Evolutionary conservation across 2,888 invertebrate species (phyloP).

Genomic region (Acanthosepion esculentum): DNA sequence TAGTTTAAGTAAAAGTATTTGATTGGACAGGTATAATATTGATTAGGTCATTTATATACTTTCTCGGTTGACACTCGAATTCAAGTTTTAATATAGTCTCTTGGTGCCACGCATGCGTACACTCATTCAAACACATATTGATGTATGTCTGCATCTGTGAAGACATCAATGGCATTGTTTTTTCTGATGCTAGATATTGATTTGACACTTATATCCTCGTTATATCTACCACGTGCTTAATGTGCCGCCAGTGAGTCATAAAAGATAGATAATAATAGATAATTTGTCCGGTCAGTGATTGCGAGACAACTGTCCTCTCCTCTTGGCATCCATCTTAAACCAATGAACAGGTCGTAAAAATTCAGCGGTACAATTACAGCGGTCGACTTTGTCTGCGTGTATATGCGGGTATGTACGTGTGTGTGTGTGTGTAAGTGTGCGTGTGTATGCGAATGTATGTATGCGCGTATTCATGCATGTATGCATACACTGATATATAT

Average conservation of each 20-base stretch:
- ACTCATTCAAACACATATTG: too few species aligned
- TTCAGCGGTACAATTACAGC: not conserved
- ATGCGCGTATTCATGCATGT: not conserved
- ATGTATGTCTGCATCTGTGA: not conserved
- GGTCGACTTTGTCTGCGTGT: not conserved
- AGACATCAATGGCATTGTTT: not conserved
- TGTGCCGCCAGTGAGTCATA: not conserved
- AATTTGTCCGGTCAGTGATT: not conserved
- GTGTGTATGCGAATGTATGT: not conserved
- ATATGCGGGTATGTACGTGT: not conserved
- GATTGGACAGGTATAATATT: too few species aligned
- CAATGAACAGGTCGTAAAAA: not conserved
- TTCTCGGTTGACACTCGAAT: too few species aligned
- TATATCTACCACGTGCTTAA: not conserved
- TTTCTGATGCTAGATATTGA: not conserved
- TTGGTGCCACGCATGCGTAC: too few species aligned
- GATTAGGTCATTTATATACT: too few species aligned
- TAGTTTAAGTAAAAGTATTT: too few species aligned
- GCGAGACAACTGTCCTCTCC: not conserved
- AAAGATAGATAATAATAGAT: not conserved
- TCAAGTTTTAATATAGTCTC: too few species aligned
- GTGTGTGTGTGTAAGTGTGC: not conserved
- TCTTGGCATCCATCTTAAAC: not conserved
- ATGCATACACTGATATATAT: not conserved
- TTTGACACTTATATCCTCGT: conserved; percentile 7